Percentiles rank a stretch among this genome's conserved stretches.
These are phyloP conservation scores for Liparis tanakae DNA, from an alignment of 2,797 vertebrate genomes.

Conservation along the genomic window DNA sequence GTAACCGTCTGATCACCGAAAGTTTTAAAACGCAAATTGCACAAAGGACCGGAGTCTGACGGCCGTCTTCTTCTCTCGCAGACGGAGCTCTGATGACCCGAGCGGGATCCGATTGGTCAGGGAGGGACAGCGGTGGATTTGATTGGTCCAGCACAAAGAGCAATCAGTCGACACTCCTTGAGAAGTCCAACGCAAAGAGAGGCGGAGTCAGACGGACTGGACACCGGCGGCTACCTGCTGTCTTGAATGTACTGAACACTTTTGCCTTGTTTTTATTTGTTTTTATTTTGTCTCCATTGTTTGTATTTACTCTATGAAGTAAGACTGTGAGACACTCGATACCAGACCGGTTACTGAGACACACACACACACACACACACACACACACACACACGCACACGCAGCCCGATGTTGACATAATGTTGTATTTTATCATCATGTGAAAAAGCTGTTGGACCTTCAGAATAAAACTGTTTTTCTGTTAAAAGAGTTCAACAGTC, in stretches of 20 bases:
- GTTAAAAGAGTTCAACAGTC: conserved; percentile 9
- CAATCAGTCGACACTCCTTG: conserved; percentile 35
- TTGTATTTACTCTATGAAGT: conserved; percentile 80
- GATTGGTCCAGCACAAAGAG: conserved; percentile 36
- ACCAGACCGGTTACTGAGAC: conserved; percentile 30
- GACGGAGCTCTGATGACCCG: conserved; percentile 80
- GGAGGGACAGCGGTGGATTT: conserved; percentile 19
- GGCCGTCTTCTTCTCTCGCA: conserved; percentile 22
- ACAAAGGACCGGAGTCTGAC: not conserved
- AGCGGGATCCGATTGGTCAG: conserved; percentile 26
- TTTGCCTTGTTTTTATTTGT: conserved; percentile 41
- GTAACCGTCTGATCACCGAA: conserved; percentile 65
- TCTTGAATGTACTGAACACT: conserved; percentile 46
- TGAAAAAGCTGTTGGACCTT: conserved; percentile 40
- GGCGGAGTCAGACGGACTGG: not conserved
- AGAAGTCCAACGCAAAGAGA: not conserved
- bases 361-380: conserved; percentile 5
- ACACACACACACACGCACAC: conserved; percentile 1
- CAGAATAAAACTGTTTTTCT: conserved; percentile 59
- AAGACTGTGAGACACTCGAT: conserved; percentile 64
- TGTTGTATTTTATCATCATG: conserved; percentile 51
- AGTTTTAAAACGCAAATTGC: not conserved
- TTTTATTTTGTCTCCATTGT: conserved; percentile 60
- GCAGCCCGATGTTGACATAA: conserved; percentile 21
- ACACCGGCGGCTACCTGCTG: conserved; percentile 30